Percentiles rank a stretch among this genome's conserved stretches.
Evolutionary conservation across 1,140 invertebrate species (phyloP).

Genomic region (Anoplolepis gracilipes): DNA sequence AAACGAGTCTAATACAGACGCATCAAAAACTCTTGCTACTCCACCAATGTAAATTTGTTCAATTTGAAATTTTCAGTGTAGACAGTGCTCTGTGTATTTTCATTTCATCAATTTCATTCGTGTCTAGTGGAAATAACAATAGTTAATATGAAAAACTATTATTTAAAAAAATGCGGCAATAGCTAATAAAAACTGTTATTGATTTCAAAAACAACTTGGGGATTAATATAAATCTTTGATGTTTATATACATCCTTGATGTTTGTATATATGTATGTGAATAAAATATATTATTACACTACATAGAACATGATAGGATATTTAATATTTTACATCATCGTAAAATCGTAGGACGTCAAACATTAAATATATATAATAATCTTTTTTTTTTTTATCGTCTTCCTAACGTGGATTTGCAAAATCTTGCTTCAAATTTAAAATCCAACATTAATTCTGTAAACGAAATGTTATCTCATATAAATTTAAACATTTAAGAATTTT

Average conservation of each 20-base stretch:
- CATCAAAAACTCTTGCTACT: slow-evolving; percentile 16
- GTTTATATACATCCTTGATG: too few relatives aligned
- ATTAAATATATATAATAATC: background rate
- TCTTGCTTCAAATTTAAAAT: background rate
- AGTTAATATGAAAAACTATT: background rate
- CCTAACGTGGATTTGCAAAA: background rate
- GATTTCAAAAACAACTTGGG: background rate
- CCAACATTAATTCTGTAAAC: background rate
- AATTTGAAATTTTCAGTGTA: slow-evolving; percentile 12
- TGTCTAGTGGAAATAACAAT: slow-evolving; percentile 9
- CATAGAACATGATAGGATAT: too few relatives aligned
- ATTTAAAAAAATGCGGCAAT: background rate
- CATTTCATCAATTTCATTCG: background rate
- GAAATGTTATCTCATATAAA: background rate
- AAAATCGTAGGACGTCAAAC: too few relatives aligned
- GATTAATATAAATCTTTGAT: background rate
- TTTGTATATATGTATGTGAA: background rate
- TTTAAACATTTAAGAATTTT: background rate
- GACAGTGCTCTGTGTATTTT: background rate
- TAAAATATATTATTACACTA: background rate
- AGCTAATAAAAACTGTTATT: background rate
- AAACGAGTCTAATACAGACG: slow-evolving; percentile 7
- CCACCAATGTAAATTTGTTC: background rate
- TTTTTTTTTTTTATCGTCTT: background rate
- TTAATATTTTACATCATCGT: background rate